Conservation (phyloP, 2,888 invertebrate species). For the Patella depressa region DNA sequence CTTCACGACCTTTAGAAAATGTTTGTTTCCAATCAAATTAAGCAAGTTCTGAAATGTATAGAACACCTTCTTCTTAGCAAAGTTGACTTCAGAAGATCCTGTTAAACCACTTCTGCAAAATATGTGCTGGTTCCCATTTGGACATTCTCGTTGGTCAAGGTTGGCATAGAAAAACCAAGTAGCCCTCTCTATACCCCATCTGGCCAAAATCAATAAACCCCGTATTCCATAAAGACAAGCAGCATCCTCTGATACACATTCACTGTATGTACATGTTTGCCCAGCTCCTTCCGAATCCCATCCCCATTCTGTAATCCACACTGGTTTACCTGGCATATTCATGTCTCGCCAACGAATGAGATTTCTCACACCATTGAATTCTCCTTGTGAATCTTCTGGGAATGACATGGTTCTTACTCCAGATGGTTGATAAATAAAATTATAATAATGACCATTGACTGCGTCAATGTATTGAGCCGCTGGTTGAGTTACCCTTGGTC, state of each 20-base stretch:
- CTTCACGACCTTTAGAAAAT: conserved; percentile 39
- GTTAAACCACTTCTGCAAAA: conserved; percentile 51
- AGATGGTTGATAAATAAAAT: conserved; percentile 38
- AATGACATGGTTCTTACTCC: conserved; percentile 45
- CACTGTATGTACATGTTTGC: conserved; percentile 43
- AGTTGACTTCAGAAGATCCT: conserved; percentile 35
- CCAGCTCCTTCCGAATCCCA: conserved; percentile 50
- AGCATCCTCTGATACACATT: conserved; percentile 49
- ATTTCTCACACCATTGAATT: conserved; percentile 46
- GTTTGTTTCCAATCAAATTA: conserved; percentile 37
- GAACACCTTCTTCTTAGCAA: conserved; percentile 47
- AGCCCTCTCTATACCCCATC: conserved; percentile 40
- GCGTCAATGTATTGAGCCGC: conserved; percentile 41
- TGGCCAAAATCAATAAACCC: conserved; percentile 45
- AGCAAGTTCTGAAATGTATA: conserved; percentile 43
- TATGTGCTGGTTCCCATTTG: conserved; percentile 29
- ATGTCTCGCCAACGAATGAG: conserved; percentile 49
- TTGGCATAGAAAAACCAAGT: conserved; percentile 53
- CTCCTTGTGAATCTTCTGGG: conserved; percentile 49
- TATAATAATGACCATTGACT: conserved; percentile 52
- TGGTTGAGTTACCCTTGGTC: conserved; percentile 44
- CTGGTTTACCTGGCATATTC: conserved; percentile 44
- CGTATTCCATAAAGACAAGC: conserved; percentile 50
- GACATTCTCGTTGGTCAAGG: conserved; percentile 27
- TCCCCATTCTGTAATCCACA: conserved; percentile 60